phyloP scores from a whole-genome alignment of 2,797 vertebrate species.

The Moxostoma hubbsi region DNA sequence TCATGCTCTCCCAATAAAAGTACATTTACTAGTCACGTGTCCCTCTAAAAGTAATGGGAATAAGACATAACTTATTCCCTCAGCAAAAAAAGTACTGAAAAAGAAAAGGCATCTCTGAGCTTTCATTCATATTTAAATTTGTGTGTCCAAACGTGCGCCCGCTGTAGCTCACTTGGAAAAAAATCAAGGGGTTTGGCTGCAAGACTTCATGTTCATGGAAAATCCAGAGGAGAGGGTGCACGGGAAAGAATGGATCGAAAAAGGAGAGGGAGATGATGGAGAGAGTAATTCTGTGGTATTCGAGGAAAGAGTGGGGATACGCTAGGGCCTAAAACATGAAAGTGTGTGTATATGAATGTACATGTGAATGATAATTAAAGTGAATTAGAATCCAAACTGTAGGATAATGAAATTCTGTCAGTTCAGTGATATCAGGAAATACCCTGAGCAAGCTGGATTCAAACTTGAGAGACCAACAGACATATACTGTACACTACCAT shows the following conservation, averaged over 20 bases:
- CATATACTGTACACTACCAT: too few relatives aligned
- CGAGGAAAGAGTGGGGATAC: constrained; percentile 15
- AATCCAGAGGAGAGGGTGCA: constrained; percentile 44
- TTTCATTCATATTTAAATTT: constrained; percentile 30
- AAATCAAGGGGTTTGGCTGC: constrained; percentile 47
- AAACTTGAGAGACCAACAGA: too few relatives aligned
- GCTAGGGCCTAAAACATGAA: constrained; percentile 10
- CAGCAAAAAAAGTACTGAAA: constrained; percentile 23
- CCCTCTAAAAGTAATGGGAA: constrained; percentile 63
- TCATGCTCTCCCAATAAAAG: constrained; percentile 66
- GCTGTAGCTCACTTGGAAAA: constrained; percentile 53
- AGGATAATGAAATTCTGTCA: not conserved
- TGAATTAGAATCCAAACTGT: not conserved
- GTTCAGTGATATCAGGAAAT: not conserved
- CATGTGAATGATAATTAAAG: not conserved
- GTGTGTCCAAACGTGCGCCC: constrained; percentile 43
- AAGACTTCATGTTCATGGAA: constrained; percentile 53
- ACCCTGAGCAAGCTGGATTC: too few relatives aligned
- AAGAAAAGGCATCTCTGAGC: constrained; percentile 23
- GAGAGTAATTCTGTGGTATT: constrained; percentile 10
- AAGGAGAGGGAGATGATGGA: not conserved
- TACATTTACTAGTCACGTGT: constrained; percentile 63
- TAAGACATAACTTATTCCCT: constrained; percentile 55
- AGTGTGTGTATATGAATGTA: constrained; percentile 17
- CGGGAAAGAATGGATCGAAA: not conserved